Conservation (phyloP, 2,113 vertebrate genomes). For the Burhinus bistriatus region DNA sequence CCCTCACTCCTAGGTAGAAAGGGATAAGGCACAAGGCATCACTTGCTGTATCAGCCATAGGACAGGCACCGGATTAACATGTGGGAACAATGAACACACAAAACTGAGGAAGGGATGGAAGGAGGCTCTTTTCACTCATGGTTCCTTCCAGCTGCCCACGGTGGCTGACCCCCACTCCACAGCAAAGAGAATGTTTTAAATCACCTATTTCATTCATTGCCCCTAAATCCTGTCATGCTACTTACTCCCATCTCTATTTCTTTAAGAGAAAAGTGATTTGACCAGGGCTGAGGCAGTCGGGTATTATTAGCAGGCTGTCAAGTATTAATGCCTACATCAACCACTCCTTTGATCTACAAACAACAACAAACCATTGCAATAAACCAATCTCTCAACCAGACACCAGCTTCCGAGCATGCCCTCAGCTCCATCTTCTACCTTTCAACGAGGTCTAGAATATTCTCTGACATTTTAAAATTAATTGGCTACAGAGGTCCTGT, state of each 20-base stretch:
- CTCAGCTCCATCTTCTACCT: neutral
- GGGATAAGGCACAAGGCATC: neutral
- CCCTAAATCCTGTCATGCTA: neutral
- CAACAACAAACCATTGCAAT: neutral
- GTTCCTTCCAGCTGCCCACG: neutral
- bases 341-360: neutral
- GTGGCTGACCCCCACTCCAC: neutral
- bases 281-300: neutral
- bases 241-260: neutral
- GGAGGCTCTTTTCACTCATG: neutral
- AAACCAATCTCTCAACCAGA: neutral
- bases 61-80: neutral
- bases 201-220: neutral
- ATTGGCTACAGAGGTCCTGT: neutral
- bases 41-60: neutral
- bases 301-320: neutral
- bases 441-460: neutral
- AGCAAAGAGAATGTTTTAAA: neutral
- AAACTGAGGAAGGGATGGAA: neutral
- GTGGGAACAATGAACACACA: accelerated
- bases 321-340: neutral
- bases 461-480: neutral
- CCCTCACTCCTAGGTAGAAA: neutral
- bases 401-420: neutral
- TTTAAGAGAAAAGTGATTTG: neutral